Evolutionary conservation across 2,888 invertebrate species (phyloP).

Genomic region (Alloscopus bannaensis): DNA sequence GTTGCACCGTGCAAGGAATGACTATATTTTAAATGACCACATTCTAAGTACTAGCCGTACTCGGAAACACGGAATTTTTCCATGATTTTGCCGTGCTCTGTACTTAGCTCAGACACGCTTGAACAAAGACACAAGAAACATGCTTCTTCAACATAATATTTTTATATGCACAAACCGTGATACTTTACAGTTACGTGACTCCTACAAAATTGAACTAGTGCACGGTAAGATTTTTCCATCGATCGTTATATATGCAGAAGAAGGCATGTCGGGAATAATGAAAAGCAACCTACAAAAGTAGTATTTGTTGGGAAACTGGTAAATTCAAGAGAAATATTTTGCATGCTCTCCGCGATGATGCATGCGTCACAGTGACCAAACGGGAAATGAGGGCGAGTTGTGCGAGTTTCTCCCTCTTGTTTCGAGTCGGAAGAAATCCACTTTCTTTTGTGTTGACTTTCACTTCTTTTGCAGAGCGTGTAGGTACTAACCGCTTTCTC

Average conservation of each 20-base stretch:
- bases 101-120: too few species aligned
- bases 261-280: background rate
- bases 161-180: background rate
- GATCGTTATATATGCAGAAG: background rate
- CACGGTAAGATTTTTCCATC: background rate
- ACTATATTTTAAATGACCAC: background rate
- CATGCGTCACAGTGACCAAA: slow-evolving; percentile 13
- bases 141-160: background rate
- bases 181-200: background rate
- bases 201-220: background rate
- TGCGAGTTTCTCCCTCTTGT: background rate
- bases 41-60: slow-evolving; percentile 27
- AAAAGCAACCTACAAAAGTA: too few species aligned
- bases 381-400: slow-evolving; percentile 37
- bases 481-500: background rate
- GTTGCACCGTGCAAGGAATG: too few species aligned
- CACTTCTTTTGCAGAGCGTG: background rate
- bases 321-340: background rate
- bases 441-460: slow-evolving; percentile 17
- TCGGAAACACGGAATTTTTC: slow-evolving; percentile 28
- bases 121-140: too few species aligned
- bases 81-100: slow-evolving; percentile 21
- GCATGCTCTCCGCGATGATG: slow-evolving; percentile 4
- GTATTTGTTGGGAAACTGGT: background rate
- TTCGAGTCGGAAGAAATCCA: background rate